A percentile compares a stretch with the other conserved stretches of the same genome.
These are phyloP conservation scores for Oscheius sp. DNA, from an alignment of 1,140 invertebrate species.

Conservation along the genomic window DNA sequence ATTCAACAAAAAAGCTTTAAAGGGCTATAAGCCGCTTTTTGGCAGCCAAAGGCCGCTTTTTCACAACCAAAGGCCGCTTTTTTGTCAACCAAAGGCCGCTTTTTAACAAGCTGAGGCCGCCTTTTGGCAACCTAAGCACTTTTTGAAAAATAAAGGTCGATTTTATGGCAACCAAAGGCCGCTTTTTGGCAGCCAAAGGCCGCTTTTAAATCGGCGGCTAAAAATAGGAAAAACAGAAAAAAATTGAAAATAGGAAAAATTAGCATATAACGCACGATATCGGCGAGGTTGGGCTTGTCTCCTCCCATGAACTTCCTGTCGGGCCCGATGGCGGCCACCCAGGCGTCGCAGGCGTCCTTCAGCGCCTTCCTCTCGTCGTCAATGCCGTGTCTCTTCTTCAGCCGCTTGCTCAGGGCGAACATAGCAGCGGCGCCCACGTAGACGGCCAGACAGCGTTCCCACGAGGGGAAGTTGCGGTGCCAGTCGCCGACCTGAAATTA, in stretches of 20 bases:
- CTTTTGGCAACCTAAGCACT: too few species aligned
- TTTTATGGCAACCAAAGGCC: not conserved
- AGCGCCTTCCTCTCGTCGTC: constrained; percentile 82
- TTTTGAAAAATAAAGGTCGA: too few species aligned
- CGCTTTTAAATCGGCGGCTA: not conserved
- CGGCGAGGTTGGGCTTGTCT: constrained; percentile 80
- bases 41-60: too few species aligned
- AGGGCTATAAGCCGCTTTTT: not conserved
- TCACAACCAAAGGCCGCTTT: not conserved
- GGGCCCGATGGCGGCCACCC: constrained; percentile 73
- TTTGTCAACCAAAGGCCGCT: too few species aligned
- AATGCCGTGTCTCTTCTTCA: constrained; percentile 81
- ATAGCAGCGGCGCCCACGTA: constrained; percentile 88
- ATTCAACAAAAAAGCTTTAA: not conserved
- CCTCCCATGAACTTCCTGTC: constrained; percentile 77
- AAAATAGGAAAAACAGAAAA: not conserved
- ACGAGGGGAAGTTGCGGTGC: constrained; percentile 79
- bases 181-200: too few species aligned
- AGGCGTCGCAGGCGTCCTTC: constrained; percentile 81
- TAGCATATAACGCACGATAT: constrained; percentile 68
- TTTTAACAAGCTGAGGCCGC: too few species aligned
- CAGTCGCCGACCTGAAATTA: constrained; percentile 76
- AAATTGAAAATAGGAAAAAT: not conserved
- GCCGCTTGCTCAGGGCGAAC: constrained; percentile 83
- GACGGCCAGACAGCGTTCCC: constrained; percentile 82